Conservation (phyloP, 2,797 vertebrate genomes). For the Hirundo rustica region DNA sequence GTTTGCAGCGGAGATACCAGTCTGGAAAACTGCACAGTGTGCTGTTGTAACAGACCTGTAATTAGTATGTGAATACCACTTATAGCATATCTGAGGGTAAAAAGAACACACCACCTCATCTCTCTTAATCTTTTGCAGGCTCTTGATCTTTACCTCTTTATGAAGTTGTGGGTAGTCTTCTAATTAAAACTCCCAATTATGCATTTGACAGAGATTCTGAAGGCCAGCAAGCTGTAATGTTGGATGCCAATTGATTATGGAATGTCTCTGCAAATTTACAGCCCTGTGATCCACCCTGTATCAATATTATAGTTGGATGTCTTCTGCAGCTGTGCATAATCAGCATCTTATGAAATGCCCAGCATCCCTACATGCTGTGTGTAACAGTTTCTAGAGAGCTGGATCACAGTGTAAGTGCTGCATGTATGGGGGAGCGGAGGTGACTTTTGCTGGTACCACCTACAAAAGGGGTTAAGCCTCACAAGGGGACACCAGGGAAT, state of each 20-base stretch:
- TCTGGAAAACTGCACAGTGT: conserved; percentile 16
- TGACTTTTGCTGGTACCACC: background rate
- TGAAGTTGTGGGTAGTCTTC: background rate
- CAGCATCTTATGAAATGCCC: background rate
- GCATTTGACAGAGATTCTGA: background rate
- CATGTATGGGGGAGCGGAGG: background rate
- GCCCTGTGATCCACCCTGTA: background rate
- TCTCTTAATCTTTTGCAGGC: conserved; percentile 3
- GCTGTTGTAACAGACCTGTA: background rate
- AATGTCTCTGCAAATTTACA: background rate
- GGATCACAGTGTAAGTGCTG: background rate
- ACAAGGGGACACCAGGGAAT: background rate
- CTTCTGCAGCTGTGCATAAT: background rate
- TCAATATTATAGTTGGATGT: background rate
- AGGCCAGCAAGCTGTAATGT: background rate
- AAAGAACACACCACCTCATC: background rate
- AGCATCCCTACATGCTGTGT: background rate
- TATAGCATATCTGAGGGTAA: background rate
- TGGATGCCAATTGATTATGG: conserved; percentile 1
- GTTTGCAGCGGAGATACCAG: background rate
- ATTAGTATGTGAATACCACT: background rate
- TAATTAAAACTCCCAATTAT: conserved; percentile 12
- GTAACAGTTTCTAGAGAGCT: background rate
- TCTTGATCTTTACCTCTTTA: background rate
- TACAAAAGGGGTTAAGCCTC: background rate